Percentiles rank a stretch among this genome's conserved stretches.
Evolutionary conservation across 2,113 vertebrate species (phyloP).

Genomic region (Clarias gariepinus): DNA sequence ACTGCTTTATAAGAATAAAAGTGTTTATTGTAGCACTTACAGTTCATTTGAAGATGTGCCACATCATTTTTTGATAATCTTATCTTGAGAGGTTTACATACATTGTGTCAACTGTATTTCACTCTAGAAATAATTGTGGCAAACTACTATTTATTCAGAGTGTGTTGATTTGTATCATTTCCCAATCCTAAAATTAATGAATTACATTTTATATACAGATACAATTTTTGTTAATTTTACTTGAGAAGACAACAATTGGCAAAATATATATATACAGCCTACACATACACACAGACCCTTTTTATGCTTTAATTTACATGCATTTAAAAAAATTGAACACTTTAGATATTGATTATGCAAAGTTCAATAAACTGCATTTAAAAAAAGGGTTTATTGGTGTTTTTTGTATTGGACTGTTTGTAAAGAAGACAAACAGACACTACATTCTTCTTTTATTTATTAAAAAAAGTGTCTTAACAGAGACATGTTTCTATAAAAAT

Average conservation of each 20-base stretch:
- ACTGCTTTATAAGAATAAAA: neutral
- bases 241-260: conserved; percentile 2
- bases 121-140: neutral
- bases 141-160: conserved; percentile 9
- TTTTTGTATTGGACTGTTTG: conserved; percentile 14
- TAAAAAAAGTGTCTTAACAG: conserved; percentile 28
- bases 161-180: conserved; percentile 45
- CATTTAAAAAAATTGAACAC: conserved; percentile 25
- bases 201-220: neutral
- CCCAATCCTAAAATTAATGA: neutral
- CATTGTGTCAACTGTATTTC: neutral
- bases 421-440: neutral
- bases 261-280: neutral
- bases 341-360: conserved; percentile 18
- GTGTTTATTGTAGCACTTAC: neutral
- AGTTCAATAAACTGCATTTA: conserved; percentile 47
- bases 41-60: too few relatives aligned
- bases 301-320: neutral
- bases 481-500: conserved; percentile 33
- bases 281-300: neutral
- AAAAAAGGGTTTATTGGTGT: conserved; percentile 25
- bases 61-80: too few relatives aligned
- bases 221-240: conserved; percentile 26
- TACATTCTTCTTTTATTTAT: neutral
- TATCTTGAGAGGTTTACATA: neutral